Conservation (phyloP, 2,797 vertebrate species). For the Champsocephalus gunnari region DNA sequence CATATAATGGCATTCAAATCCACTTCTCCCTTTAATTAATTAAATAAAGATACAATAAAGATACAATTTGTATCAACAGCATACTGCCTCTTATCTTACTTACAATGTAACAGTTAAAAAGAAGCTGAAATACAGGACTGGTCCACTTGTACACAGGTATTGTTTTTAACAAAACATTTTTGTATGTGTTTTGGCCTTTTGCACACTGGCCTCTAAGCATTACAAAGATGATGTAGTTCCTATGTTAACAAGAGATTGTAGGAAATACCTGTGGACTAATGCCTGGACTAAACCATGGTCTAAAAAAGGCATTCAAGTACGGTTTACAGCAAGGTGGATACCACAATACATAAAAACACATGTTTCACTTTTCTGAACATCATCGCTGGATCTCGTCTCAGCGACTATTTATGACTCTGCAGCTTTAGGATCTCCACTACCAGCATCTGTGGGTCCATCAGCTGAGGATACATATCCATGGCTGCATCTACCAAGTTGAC, state of each 20-base stretch:
- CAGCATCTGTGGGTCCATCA: constrained; percentile 79
- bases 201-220: no score
- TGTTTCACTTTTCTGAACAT: constrained; percentile 33
- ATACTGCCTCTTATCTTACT: constrained; percentile 25
- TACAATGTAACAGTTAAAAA: constrained; percentile 16
- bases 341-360: constrained; percentile 65
- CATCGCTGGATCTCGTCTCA: constrained; percentile 38
- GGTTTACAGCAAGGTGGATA: constrained; percentile 59
- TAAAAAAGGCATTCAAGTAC: no score
- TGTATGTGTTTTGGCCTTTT: no score
- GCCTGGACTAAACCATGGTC: no score
- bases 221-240: no score
- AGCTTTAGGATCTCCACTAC: constrained; percentile 80
- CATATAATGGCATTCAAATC: constrained; percentile 7
- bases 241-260: no score
- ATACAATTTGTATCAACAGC: constrained; percentile 78
- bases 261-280: no score
- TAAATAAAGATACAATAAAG: constrained; percentile 68
- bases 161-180: no score
- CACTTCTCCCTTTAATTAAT: not conserved
- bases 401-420: constrained; percentile 68
- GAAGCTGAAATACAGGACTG: constrained; percentile 4
- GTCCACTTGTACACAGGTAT: no score
- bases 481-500: constrained; percentile 78
- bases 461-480: constrained; percentile 80